Evolutionary conservation across 2,797 vertebrate genomes (phyloP).

Genomic region (Liasis olivaceus): DNA sequence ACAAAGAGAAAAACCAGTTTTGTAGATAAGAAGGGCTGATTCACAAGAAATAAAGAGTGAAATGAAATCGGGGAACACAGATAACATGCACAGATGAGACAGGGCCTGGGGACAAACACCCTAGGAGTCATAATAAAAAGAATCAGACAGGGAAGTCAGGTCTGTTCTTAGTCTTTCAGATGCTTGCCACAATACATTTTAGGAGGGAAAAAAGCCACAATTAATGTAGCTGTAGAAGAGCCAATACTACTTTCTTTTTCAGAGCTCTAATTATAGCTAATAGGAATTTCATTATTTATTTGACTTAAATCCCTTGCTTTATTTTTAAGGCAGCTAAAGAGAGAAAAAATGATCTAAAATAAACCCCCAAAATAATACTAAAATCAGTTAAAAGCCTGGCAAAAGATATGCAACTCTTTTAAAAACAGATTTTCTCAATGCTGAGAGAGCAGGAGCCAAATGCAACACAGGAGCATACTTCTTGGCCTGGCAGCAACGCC

Average conservation of each 20-base stretch:
- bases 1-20: constrained; percentile 3
- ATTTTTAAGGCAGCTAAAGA: background rate
- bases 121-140: background rate
- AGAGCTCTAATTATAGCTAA: background rate
- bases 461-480: background rate
- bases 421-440: background rate
- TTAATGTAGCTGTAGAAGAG: background rate
- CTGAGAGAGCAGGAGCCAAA: background rate
- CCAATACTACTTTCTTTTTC: background rate
- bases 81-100: background rate
- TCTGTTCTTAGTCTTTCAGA: background rate
- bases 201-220: background rate
- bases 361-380: background rate
- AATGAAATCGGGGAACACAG: background rate
- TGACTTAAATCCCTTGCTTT: background rate
- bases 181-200: background rate
- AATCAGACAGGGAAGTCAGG: background rate
- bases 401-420: background rate
- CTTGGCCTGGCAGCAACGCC: background rate
- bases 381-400: background rate
- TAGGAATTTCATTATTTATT: background rate
- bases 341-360: background rate
- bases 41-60: background rate
- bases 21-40: background rate
- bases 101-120: background rate